Percentiles rank a stretch among this genome's conserved stretches.
Evolutionary conservation across 2,113 vertebrate genomes (phyloP).

Genomic region (Ceyx melanurus): DNA sequence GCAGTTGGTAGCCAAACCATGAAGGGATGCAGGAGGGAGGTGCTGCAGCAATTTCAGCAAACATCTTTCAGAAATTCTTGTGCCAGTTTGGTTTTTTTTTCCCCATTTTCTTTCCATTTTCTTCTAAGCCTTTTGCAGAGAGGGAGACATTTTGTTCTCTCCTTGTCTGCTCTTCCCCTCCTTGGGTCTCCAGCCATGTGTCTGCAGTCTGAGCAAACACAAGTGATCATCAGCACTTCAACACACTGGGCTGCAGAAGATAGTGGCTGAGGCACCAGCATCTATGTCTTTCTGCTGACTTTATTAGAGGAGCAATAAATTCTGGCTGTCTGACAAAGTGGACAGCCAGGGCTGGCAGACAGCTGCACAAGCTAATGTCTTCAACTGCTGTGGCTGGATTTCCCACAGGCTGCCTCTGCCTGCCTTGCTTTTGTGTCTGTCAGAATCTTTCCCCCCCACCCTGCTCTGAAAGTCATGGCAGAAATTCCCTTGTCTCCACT

Average conservation of each 20-base stretch:
- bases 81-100: background rate
- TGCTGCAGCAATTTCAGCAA: background rate
- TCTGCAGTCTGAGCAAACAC: background rate
- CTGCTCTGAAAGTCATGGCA: background rate
- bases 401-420: background rate
- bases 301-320: slow-evolving; percentile 54
- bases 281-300: slow-evolving; percentile 56
- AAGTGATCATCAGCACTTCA: background rate
- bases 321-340: background rate
- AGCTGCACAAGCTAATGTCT: slow-evolving; percentile 46
- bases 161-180: background rate
- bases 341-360: slow-evolving; percentile 48
- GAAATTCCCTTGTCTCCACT: background rate
- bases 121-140: background rate
- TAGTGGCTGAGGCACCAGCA: background rate
- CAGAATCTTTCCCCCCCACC: background rate
- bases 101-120: background rate
- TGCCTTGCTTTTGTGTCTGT: background rate
- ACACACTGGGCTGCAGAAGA: background rate
- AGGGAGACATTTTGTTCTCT: slow-evolving; percentile 24
- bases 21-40: background rate
- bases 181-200: background rate
- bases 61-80: background rate
- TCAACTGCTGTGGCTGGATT: slow-evolving; percentile 8
- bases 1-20: background rate